These are phyloP conservation scores for Procambarus virginalis DNA, from an alignment of 1,140 invertebrate species.

Conservation along the genomic window DNA sequence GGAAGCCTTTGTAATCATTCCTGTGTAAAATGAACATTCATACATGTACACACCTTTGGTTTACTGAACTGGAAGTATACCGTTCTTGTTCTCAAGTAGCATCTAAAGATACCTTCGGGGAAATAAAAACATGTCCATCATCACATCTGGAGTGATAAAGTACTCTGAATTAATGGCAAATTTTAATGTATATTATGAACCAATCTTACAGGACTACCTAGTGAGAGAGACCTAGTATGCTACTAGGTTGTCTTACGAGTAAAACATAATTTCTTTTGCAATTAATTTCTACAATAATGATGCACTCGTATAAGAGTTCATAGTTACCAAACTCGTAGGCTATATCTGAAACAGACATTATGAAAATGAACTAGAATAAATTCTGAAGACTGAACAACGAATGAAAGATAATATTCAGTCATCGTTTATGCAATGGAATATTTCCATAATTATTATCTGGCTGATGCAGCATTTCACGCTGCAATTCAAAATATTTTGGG, in stretches of 20 bases:
- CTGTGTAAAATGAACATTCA: slow-evolving; percentile 6
- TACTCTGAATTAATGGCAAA: neutral
- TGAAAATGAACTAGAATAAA: neutral
- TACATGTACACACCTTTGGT: neutral
- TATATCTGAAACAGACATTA: neutral
- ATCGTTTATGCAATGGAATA: neutral
- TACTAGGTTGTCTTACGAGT: neutral
- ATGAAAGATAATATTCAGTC: neutral
- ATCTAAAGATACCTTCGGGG: neutral
- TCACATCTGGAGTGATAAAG: neutral
- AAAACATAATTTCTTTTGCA: neutral
- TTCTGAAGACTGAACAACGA: neutral
- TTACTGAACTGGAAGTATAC: neutral
- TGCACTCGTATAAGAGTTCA: neutral
- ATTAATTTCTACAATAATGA: neutral
- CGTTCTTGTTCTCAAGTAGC: neutral
- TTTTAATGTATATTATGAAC: neutral
- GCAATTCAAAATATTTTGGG: neutral
- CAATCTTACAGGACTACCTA: neutral
- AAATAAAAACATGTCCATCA: neutral
- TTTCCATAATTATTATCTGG: neutral
- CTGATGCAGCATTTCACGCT: neutral
- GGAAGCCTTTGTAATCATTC: slow-evolving; percentile 35
- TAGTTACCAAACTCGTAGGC: neutral
- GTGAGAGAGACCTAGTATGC: neutral